Evolutionary conservation across 2,888 invertebrate species (phyloP), one percentile per base, ranked within the genome.

Genomic region (Mythimna impura): DNA sequence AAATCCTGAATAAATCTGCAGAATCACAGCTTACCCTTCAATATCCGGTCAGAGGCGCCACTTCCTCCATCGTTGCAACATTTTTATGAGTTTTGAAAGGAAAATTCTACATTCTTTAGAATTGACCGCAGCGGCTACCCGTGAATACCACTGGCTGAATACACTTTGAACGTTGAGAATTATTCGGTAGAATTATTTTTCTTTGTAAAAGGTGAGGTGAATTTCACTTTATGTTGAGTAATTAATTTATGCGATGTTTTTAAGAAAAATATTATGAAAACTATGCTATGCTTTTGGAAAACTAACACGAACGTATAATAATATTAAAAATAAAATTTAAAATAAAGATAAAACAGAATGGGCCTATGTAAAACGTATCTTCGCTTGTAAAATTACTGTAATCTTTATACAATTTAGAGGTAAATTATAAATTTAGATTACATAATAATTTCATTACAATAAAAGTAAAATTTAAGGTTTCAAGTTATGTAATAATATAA

Each of bases 1-100:
- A 22, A 67, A 57, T 10, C 25, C 2, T 10, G 34, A 65, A 50
- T 62, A 70, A 82, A 65, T 68, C 57, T 62, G 55, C 25, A 61
- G 64, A 64, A 67, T 80, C 83, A 81, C 84, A 86, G 87, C 86
- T 89, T 84, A 87, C 86, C 85, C 86, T 87, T 89, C 89, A 87
- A 90, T 91, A 88, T 89, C 89, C 90, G 87, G 82, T 82, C 80
- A 87, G 86, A 87, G 87, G 82, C 79, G 84, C 78, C 75, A 80
- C 84, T 85, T 88, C 87, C 88, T 30, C 71, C 67, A 70, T 71
- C 68, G 76, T 82, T 85, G 86, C 85, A 87, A 77, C 84, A 78
- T 84, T 87, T 84, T 82, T 73, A 76, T 77, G 70, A 82, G 78
- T 73, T 85, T 83, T 83, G 62, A 88, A 89, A 89, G 80, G 83